A percentile compares a stretch with the other conserved stretches of the same genome.
Conservation (phyloP, 2,888 invertebrate genomes). For the Nemotelus pantherinus region DNA sequence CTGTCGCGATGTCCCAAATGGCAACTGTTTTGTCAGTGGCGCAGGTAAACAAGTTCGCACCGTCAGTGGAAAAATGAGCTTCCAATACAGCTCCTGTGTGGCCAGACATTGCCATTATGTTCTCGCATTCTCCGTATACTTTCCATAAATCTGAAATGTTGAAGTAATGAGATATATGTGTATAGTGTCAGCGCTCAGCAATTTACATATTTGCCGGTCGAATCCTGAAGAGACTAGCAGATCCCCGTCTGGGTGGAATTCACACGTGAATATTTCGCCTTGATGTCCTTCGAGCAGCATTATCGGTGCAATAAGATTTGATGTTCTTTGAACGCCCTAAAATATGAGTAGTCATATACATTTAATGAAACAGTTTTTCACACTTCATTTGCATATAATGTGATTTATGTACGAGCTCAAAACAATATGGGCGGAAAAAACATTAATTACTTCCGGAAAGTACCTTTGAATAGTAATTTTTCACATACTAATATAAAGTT, state of each 20-base stretch:
- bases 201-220: conserved; percentile 92
- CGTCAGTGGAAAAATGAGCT: conserved; percentile 86
- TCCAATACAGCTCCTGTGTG: conserved; percentile 97
- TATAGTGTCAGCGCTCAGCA: neutral
- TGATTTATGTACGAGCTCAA: too few species aligned
- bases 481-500: neutral
- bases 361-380: conserved; percentile 20
- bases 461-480: neutral
- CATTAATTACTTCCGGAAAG: neutral
- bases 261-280: conserved; percentile 92
- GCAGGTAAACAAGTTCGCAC: conserved; percentile 85
- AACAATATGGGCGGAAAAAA: too few species aligned
- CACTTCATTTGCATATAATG: neutral
- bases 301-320: conserved; percentile 89
- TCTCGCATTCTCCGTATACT: conserved; percentile 98
- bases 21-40: conserved; percentile 95
- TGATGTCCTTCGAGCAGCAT: conserved; percentile 97
- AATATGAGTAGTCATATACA: conserved; percentile 47
- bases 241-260: conserved; percentile 97
- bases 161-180: conserved; percentile 19
- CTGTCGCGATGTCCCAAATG: conserved; percentile 93
- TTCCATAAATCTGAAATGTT: conserved; percentile 85
- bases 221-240: conserved; percentile 94
- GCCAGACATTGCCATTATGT: conserved; percentile 90
- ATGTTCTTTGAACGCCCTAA: conserved; percentile 81